Evolutionary conservation across 2,888 invertebrate species (phyloP).

Genomic region (Drosophila anomelani): DNA sequence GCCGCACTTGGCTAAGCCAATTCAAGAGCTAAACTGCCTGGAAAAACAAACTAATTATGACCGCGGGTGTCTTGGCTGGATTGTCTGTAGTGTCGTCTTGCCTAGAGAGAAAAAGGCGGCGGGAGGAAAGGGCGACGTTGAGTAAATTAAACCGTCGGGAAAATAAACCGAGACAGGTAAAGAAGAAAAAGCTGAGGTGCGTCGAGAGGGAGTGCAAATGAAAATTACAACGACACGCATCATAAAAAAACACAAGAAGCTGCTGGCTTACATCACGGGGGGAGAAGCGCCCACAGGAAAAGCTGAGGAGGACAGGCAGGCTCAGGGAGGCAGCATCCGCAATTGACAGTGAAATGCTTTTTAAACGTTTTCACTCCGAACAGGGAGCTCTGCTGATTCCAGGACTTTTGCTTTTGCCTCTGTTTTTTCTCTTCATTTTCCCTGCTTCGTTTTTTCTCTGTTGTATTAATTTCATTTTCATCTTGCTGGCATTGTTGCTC

Average conservation of each 20-base stretch:
- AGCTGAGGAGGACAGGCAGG: conserved; percentile 26
- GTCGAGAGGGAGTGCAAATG: conserved; percentile 24
- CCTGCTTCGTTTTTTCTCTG: conserved; percentile 12
- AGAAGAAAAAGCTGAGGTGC: conserved; percentile 25
- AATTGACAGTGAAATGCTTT: conserved; percentile 76
- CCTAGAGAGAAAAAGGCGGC: not conserved
- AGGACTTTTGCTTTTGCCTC: conserved; percentile 8
- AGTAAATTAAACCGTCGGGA: conserved; percentile 69
- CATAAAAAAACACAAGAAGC: conserved; percentile 46
- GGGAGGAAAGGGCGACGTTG: conserved; percentile 37
- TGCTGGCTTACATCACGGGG: not conserved
- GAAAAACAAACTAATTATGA: conserved; percentile 77
- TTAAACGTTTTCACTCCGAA: conserved; percentile 50
- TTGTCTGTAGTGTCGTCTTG: conserved; percentile 11
- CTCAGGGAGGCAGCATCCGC: conserved; percentile 41
- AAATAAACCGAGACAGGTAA: conserved; percentile 54
- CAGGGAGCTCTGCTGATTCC: conserved; percentile 8
- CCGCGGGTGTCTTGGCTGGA: conserved; percentile 62
- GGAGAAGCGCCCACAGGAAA: conserved; percentile 15
- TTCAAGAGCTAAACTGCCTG: conserved; percentile 72
- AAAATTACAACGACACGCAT: conserved; percentile 53
- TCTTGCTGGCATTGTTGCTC: conserved; percentile 45
- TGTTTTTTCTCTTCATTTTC: conserved; percentile 6
- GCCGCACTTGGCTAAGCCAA: conserved; percentile 56
- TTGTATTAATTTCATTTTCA: conserved; percentile 62